Conservation (phyloP, 1,140 invertebrate species). For the Goniozus legneri region DNA sequence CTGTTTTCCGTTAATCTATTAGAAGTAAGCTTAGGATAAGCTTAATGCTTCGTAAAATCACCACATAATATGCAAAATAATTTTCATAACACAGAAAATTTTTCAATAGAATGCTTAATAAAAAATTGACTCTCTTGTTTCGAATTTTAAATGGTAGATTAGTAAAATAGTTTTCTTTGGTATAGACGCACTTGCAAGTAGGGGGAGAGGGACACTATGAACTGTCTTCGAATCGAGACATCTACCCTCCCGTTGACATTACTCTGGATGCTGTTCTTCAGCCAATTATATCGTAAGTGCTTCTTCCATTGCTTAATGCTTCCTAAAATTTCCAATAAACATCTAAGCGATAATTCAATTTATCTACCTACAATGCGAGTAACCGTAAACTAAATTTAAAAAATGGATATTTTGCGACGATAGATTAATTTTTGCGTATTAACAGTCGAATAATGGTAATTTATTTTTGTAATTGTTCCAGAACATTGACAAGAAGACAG, state of each 20-base stretch:
- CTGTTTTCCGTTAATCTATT: background rate
- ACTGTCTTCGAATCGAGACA: conserved; percentile 50
- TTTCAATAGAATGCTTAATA: too few species aligned
- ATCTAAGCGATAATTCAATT: too few species aligned
- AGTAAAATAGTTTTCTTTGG: conserved; percentile 43
- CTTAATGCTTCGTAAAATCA: too few species aligned
- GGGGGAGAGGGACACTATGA: conserved; percentile 49
- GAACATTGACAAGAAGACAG: conserved; percentile 50
- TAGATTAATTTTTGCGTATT: too few species aligned
- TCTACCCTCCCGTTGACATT: conserved; percentile 44
- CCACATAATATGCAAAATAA: conserved; percentile 1
- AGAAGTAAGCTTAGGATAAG: too few species aligned
- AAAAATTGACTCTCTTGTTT: too few species aligned
- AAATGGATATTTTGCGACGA: too few species aligned
- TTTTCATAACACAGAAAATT: too few species aligned
- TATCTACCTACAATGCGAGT: too few species aligned
- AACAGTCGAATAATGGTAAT: too few species aligned
- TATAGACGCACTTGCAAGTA: conserved; percentile 52
- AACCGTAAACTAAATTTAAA: too few species aligned
- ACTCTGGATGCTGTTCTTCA: conserved; percentile 53
- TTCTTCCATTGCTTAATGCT: conserved; percentile 25
- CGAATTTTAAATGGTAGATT: too few species aligned
- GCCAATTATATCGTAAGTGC: conserved; percentile 54
- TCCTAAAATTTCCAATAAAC: conserved; percentile 1
- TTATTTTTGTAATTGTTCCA: conserved; percentile 36